phyloP scores from a whole-genome alignment of 2,888 invertebrate genomes.

The Cephus spinipes region DNA sequence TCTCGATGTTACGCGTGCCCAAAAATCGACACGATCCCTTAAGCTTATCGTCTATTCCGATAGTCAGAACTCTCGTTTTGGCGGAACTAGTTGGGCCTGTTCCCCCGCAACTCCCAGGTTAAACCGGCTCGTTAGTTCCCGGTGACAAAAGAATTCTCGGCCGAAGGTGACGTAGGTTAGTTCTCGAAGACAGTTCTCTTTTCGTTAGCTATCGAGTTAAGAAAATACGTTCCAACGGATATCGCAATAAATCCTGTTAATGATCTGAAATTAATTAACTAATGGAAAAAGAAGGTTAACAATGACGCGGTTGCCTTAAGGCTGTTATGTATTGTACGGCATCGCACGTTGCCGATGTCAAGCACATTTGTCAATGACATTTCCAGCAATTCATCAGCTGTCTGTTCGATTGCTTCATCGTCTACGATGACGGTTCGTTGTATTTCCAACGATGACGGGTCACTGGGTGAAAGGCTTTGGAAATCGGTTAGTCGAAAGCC shows the following conservation, averaged over 20 bases:
- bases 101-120: no score
- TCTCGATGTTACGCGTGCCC: no score
- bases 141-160: no score
- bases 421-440: slow-evolving; percentile 1
- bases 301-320: neutral
- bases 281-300: neutral
- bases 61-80: no score
- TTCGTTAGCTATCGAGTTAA: no score
- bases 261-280: neutral
- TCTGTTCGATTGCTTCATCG: neutral
- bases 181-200: no score
- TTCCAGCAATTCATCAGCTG: slow-evolving; percentile 31
- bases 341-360: neutral
- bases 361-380: slow-evolving; percentile 38
- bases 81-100: no score
- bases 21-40: no score
- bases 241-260: neutral
- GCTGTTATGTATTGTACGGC: neutral
- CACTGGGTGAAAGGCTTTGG: neutral
- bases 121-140: no score
- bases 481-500: neutral
- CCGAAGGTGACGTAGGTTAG: no score
- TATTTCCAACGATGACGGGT: slow-evolving; percentile 5
- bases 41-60: no score
- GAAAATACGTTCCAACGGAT: neutral